Conservation (phyloP, 2,888 invertebrate species). For the Azorinus chamasolen region DNA sequence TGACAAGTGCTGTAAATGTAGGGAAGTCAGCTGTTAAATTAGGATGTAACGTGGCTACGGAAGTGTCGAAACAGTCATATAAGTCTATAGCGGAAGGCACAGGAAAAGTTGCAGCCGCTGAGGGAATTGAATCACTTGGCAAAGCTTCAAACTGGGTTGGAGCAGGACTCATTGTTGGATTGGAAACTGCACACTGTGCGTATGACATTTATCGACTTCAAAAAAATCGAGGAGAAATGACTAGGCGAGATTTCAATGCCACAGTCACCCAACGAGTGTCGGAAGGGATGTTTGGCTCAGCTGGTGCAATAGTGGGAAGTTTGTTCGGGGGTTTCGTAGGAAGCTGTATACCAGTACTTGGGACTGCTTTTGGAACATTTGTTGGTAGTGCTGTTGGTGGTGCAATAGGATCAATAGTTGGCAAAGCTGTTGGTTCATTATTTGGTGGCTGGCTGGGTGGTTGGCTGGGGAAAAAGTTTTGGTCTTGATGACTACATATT, state of each 20-base stretch:
- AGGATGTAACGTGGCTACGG: not conserved
- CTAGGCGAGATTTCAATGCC: conserved; percentile 11
- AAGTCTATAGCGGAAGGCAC: not conserved
- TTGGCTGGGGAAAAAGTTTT: too few relatives aligned
- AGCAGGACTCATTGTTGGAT: not conserved
- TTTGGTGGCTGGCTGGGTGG: conserved; percentile 19
- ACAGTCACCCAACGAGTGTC: conserved; percentile 9
- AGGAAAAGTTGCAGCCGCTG: conserved; percentile 9
- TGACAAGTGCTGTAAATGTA: not conserved
- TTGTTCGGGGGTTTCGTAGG: conserved; percentile 13
- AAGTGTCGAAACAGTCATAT: not conserved
- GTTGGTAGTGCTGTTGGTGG: conserved; percentile 21
- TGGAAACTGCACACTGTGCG: not conserved
- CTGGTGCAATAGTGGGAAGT: not conserved
- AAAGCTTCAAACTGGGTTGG: conserved; percentile 21
- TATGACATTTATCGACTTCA: not conserved
- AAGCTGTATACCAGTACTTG: conserved; percentile 6
- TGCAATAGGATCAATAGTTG: conserved; percentile 15
- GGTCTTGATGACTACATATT: too few relatives aligned
- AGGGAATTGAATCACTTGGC: conserved; percentile 1
- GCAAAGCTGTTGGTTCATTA: conserved; percentile 19
- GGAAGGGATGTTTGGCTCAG: conserved; percentile 15
- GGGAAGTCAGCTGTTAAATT: conserved; percentile 10
- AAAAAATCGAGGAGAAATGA: conserved; percentile 5
- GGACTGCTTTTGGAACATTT: conserved; percentile 17